A percentile compares a stretch with the other conserved stretches of the same genome.
phyloP scores from a whole-genome alignment of 2,888 invertebrate genomes.

The Chrysolina oricalcia region DNA sequence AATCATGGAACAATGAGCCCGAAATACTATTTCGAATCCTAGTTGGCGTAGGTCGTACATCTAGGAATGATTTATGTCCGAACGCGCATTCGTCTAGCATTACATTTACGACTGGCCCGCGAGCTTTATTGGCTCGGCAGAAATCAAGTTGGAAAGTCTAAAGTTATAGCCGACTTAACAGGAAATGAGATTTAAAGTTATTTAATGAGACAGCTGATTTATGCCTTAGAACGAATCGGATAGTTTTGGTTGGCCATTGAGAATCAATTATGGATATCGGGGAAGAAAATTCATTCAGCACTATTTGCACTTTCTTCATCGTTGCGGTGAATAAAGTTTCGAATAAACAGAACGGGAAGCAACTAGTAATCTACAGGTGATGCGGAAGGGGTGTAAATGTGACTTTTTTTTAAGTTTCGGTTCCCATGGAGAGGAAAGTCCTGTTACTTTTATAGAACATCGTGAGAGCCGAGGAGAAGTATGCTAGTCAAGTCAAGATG shows the following conservation, averaged over 20 bases:
- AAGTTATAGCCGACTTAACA: slow-evolving; percentile 41
- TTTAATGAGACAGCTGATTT: slow-evolving; percentile 46
- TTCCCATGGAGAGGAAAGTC: too few species aligned
- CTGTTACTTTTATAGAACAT: too few species aligned
- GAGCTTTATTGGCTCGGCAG: slow-evolving; percentile 27
- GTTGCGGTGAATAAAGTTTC: background rate
- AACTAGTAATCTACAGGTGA: too few species aligned
- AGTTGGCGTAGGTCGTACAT: slow-evolving; percentile 17
- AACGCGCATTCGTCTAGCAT: slow-evolving; percentile 26
- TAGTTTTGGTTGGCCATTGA: slow-evolving; percentile 36
- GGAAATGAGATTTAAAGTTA: slow-evolving; percentile 47
- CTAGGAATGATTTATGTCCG: slow-evolving; percentile 23
- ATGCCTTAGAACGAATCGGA: slow-evolving; percentile 42
- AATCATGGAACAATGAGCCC: background rate
- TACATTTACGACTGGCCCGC: slow-evolving; percentile 27
- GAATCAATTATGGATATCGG: background rate
- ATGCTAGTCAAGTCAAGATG: too few species aligned
- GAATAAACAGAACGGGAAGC: too few species aligned
- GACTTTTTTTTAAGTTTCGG: too few species aligned
- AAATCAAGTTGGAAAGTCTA: slow-evolving; percentile 26
- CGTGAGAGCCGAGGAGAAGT: too few species aligned
- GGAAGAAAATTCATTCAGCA: background rate
- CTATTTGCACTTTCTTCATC: background rate
- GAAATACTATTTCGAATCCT: slow-evolving; percentile 13
- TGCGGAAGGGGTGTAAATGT: too few species aligned